Evolutionary conservation across 2,797 vertebrate genomes (phyloP).

Genomic region (Scarus forsteni): DNA sequence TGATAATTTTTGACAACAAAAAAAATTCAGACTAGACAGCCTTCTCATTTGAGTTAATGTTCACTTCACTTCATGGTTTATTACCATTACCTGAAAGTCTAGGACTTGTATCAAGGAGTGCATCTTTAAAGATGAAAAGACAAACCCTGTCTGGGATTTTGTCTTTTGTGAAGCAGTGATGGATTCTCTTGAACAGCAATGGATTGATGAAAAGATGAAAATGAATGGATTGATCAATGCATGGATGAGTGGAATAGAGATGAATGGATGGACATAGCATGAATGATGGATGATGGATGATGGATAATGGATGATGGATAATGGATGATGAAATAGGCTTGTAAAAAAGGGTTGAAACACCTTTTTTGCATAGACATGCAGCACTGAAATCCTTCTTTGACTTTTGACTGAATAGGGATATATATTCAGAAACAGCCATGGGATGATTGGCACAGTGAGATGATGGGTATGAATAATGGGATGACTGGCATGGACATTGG

Average conservation of each 20-base stretch:
- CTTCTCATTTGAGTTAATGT: background rate
- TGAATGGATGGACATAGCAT: constrained; percentile 32
- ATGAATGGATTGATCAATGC: constrained; percentile 57
- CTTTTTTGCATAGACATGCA: constrained; percentile 70
- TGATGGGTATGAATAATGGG: constrained; percentile 27
- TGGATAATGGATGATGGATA: constrained; percentile 31
- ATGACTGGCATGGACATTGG: background rate
- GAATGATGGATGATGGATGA: constrained; percentile 38
- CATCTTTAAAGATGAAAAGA: constrained; percentile 82
- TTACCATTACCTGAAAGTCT: background rate
- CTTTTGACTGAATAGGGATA: constrained; percentile 35
- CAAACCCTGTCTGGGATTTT: constrained; percentile 37
- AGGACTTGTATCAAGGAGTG: constrained; percentile 64
- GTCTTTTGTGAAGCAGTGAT: constrained; percentile 74
- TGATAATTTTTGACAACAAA: no score
- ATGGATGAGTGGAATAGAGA: constrained; percentile 43
- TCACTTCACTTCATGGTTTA: background rate
- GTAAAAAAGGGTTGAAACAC: constrained; percentile 59
- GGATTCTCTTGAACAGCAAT: constrained; percentile 47
- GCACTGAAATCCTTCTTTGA: constrained; percentile 52
- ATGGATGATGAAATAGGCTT: constrained; percentile 51
- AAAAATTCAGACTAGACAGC: no score
- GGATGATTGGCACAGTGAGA: constrained; percentile 45
- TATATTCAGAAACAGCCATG: constrained; percentile 54
- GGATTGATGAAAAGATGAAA: constrained; percentile 51